Base-by-base conservation (phyloP, 2,797 vertebrate species). In the Argentina silus region DNA sequence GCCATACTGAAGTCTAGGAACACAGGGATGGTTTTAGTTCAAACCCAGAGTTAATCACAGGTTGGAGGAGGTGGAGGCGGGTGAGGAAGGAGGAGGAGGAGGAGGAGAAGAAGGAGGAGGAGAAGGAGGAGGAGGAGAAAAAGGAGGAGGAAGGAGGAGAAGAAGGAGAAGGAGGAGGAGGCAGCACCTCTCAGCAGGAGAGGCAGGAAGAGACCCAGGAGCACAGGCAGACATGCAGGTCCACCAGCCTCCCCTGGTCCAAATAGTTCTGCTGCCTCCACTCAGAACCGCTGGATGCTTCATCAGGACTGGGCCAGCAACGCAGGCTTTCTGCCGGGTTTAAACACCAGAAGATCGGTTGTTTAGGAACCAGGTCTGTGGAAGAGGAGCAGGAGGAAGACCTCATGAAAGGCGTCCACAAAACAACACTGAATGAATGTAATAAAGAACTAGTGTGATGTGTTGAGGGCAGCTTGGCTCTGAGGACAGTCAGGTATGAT, bases 301-400 rank as follows among this genome's bases (percentile, higher is more conserved):
- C 72, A 11, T 80, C 69, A 51, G 56, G 42, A 67, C 14, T 60
- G 66, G 21, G 57, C 17, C 67, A 59, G 56, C 72, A 51, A 61
- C 66, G 42, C 44, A 3, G 65, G 72, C 56, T 59, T 68, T 74
- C 65, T 67, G 57, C 45, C 72, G 61, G 60, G 72, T 68, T 74
- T 74, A 74, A 68, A 74, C 68, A 74, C 68, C 72, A 68, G 69
- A 68, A 62, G 69, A 74, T 43, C 56, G 10, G 66, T 27, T 56
- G 23, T 69, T 74, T 74, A 74, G 69, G 72, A 61, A 67, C 68
- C 69, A 42, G 72, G 65, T 56, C 66, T 74, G 72, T 74, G 65
- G 62, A 60, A 15, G 56, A n/a, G 55, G 69, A 61, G 65, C 72
- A 74, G 23, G 48, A 60, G 43, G 53, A 45, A 55, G 36, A 21